Evolutionary conservation across 2,113 vertebrate species (phyloP), one percentile per base, ranked within the genome.

Genomic region (Equus przewalskii): DNA sequence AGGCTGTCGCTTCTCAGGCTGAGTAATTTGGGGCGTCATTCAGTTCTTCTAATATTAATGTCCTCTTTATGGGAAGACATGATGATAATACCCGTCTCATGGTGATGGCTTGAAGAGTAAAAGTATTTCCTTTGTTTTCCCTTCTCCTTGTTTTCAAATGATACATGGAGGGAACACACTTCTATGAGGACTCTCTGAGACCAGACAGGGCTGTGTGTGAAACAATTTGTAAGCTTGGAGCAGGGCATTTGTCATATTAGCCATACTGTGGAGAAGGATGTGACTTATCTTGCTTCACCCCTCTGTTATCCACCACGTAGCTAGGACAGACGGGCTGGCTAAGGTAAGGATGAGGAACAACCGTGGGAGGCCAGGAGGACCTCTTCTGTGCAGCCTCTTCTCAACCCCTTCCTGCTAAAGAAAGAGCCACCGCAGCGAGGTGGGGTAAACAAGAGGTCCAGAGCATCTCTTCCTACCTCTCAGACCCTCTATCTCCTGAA

Each of bases 111-210:
- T 85, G 58, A 80, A 46, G 44, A 81, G 19, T 89, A 36, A 69
- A 91, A 51, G 26, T 58, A 12, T 69, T 76, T 75, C 10, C 44
- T 70, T 89, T 79, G 28, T 79, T 82, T 94, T 65, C 13, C 6
- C n/a, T 78, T 75, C 14, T 44, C 36, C 72, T 96, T 85, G 46
- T 85, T 88, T 88, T 49, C 72, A 93, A 93, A 49, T 28, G 56
- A 86, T 36, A 22, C 19, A 10, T 30, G 65, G 69, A 96, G n/a
- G 65, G 51, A 58, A 36, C 11, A 56, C 41, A 12, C 5, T 54
- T 75, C 14, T 3, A 0, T 65, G 60, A 78, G 81, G 85, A 70
- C 44, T n/a, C 33, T 75, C 15, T 58, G 62, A 94, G 80, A 60
- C 54, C 26, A 33, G 44, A 49, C 44, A 7, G 75, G 46, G 9